Conservation (phyloP, 2,113 vertebrate species). For the Alligator mississippiensis region DNA sequence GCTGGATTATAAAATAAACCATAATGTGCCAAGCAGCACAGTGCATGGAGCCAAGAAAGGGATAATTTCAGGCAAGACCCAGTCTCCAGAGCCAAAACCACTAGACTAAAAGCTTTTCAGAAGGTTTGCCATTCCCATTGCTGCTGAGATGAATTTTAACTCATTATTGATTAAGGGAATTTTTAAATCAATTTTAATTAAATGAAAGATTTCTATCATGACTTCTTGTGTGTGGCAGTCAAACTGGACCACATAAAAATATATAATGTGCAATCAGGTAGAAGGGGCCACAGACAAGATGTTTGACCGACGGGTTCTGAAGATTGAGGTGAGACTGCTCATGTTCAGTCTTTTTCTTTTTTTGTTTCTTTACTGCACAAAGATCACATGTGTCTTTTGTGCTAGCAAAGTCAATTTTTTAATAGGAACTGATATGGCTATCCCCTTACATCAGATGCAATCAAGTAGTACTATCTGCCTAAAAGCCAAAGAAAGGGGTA, state of each 20-base stretch:
- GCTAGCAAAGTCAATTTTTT: neutral
- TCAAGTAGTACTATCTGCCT: neutral
- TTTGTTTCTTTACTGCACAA: neutral
- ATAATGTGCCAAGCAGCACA: constrained; percentile 30
- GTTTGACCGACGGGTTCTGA: constrained; percentile 35
- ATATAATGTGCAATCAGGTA: constrained; percentile 51
- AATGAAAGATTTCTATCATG: constrained; percentile 86
- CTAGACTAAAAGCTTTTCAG: constrained; percentile 64
- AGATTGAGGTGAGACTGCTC: neutral
- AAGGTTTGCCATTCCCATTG: constrained; percentile 71
- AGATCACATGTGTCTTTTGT: neutral
- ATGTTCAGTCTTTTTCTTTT: neutral
- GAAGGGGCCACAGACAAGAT: constrained; percentile 19
- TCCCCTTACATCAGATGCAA: neutral
- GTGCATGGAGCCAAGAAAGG: constrained; percentile 41
- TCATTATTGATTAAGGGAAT: constrained; percentile 84
- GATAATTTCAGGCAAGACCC: constrained; percentile 67
- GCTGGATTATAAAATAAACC: constrained; percentile 65
- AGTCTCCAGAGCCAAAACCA: constrained; percentile 60
- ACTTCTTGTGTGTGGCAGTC: constrained; percentile 78
- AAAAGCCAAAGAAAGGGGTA: neutral
- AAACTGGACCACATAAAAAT: constrained; percentile 70
- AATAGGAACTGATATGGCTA: neutral
- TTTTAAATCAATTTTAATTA: constrained; percentile 89
- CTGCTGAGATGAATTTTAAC: constrained; percentile 82